These are phyloP conservation scores for Megatriorchis doriae DNA, from an alignment of 2,113 vertebrate species.

Conservation along the genomic window DNA sequence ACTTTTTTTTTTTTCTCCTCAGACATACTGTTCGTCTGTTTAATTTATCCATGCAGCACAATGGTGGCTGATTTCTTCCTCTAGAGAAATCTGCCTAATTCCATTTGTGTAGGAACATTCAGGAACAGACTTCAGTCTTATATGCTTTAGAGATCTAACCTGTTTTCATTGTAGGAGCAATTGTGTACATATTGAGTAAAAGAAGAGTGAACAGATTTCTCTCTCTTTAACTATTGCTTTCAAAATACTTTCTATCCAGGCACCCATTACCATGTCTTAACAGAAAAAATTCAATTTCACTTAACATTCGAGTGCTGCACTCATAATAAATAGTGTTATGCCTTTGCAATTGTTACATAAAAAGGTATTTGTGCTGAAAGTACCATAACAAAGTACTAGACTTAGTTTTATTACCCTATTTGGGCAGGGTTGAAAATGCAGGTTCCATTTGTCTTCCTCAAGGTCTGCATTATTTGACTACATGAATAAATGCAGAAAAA, in stretches of 20 bases:
- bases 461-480: neutral
- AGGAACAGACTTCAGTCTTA: neutral
- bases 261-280: neutral
- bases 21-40: neutral
- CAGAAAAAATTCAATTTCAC: neutral
- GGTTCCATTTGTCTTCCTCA: neutral
- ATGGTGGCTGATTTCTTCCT: slow-evolving; percentile 1
- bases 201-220: neutral
- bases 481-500: neutral
- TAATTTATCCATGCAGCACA: slow-evolving; percentile 31
- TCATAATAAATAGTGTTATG: neutral
- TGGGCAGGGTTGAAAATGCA: neutral
- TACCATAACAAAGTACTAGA: neutral
- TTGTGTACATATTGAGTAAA: neutral
- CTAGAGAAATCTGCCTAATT: slow-evolving; percentile 23
- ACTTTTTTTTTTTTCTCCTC: neutral
- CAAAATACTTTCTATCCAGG: neutral
- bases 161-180: neutral
- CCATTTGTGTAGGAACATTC: neutral
- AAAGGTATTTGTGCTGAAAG: neutral
- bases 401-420: neutral
- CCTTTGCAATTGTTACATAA: neutral
- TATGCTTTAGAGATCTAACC: neutral
- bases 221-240: neutral
- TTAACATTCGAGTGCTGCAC: neutral